These are phyloP conservation scores for Calameuta filiformis DNA, from an alignment of 2,888 invertebrate genomes.

Conservation along the genomic window DNA sequence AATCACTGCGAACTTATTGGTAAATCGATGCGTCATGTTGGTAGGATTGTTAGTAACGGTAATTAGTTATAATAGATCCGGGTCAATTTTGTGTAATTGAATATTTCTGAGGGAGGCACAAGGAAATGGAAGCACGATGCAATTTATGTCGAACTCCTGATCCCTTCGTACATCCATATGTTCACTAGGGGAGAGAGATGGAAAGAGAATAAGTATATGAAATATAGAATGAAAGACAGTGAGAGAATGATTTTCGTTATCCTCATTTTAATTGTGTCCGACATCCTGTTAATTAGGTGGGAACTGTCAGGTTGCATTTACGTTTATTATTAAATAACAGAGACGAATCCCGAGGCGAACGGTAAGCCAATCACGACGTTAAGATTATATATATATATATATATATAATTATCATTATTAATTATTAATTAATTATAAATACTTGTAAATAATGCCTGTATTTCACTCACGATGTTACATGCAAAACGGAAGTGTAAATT, in stretches of 20 bases:
- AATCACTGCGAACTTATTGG: too few relatives aligned
- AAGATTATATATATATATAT: conserved; percentile 38
- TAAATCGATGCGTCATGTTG: too few relatives aligned
- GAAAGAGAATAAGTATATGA: neutral
- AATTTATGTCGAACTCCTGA: too few relatives aligned
- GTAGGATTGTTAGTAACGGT: too few relatives aligned
- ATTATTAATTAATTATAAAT: conserved; percentile 39
- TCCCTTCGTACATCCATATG: too few relatives aligned
- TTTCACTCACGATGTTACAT: conserved; percentile 58
- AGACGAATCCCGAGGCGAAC: conserved; percentile 21
- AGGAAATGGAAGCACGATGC: too few relatives aligned
- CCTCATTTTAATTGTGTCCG: conserved; percentile 28
- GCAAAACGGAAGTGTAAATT: conserved; percentile 45
- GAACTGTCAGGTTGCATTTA: conserved; percentile 50
- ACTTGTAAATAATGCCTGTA: conserved; percentile 60
- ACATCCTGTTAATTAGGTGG: conserved; percentile 34
- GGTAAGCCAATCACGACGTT: conserved; percentile 13
- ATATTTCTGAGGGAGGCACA: too few relatives aligned
- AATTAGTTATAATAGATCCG: too few relatives aligned
- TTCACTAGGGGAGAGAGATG: too few relatives aligned
- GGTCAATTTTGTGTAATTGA: too few relatives aligned
- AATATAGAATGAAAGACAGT: neutral
- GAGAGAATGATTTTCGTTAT: conserved; percentile 11
- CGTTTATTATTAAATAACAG: conserved; percentile 40
- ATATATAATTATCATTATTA: conserved; percentile 29